Evolutionary conservation across 2,797 vertebrate species (phyloP), one percentile per base, ranked within the genome.

Genomic region (Periophthalmus magnuspinnatus): DNA sequence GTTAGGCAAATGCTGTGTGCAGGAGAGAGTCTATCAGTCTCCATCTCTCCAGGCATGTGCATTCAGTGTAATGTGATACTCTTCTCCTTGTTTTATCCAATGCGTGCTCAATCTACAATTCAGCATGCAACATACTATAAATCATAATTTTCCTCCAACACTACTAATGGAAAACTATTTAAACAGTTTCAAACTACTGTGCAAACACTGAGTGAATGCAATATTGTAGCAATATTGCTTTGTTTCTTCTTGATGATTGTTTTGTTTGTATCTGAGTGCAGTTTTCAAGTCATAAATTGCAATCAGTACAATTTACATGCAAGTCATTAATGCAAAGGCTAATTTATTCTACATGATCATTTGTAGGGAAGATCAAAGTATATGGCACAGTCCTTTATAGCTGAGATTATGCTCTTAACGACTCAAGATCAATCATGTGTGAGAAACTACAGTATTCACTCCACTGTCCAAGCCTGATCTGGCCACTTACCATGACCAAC

Each of bases 1-100:
- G 28, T 28, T 38, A 32, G 65, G 72, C 55, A 67, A 81, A 77
- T 59, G 81, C 76, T 76, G 41, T 80, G 72, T 85, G 83, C 69
- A 67, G 83, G 65, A 75, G 79, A 68, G 80, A 68, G 77, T 86
- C 86, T 89, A 89, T 91, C 86, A 24, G 81, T 78, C 86, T 70
- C 78, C 83, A 90, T 88, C 87, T 90, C 87, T 87, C 74, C 78
- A 84, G 86, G 91, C 92, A 91, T 93, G 91, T 90, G 88, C 84
- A 89, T 90, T 88, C 90, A 91, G 85, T 92, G 93, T 94, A 94
- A 94, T 90, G 88, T 88, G 92, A 94, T 93, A 86, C 61, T 74
- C 82, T 83, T 91, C 91, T 92, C 88, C 89, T 87, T 86, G 90
- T 85, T 87, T 90, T 90, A 90, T 90, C 84, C 82, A 70, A 78